Percentiles rank a stretch among this genome's conserved stretches.
phyloP scores from a whole-genome alignment of 2,797 vertebrate species.

The Myoxocephalus aenaeus region DNA sequence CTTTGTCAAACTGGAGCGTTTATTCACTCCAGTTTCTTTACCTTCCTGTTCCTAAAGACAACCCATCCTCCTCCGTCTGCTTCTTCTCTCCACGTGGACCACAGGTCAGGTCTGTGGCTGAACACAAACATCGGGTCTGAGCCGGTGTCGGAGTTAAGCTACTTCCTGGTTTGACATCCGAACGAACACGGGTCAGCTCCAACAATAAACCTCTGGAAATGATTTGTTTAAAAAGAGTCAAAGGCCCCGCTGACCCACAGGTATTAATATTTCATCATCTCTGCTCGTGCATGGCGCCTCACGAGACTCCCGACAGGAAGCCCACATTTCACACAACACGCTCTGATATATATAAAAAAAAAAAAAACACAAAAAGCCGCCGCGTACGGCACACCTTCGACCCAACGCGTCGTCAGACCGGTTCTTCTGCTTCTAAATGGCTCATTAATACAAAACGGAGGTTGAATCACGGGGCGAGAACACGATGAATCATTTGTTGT shows the following conservation, averaged over 20 bases:
- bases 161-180: conserved; percentile 14
- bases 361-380: neutral
- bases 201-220: neutral
- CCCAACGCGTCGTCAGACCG: neutral
- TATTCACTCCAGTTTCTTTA: no score
- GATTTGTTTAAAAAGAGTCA: conserved; percentile 14
- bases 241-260: conserved; percentile 9
- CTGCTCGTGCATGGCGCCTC: neutral
- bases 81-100: neutral
- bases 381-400: no score
- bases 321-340: neutral
- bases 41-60: no score
- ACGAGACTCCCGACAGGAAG: neutral
- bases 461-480: neutral
- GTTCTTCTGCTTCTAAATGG: conserved; percentile 20
- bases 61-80: no score
- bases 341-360: no score
- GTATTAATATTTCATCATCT: conserved; percentile 40
- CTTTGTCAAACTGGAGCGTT: no score
- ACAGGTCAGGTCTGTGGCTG: neutral
- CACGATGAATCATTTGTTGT: conserved; percentile 1
- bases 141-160: conserved; percentile 3
- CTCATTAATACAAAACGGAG: conserved; percentile 19
- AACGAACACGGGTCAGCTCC: conserved; percentile 1
- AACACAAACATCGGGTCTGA: neutral